Evolutionary conservation across 1,140 invertebrate species (phyloP), one percentile per base, ranked within the genome.

Genomic region (Drosophila lowei): DNA sequence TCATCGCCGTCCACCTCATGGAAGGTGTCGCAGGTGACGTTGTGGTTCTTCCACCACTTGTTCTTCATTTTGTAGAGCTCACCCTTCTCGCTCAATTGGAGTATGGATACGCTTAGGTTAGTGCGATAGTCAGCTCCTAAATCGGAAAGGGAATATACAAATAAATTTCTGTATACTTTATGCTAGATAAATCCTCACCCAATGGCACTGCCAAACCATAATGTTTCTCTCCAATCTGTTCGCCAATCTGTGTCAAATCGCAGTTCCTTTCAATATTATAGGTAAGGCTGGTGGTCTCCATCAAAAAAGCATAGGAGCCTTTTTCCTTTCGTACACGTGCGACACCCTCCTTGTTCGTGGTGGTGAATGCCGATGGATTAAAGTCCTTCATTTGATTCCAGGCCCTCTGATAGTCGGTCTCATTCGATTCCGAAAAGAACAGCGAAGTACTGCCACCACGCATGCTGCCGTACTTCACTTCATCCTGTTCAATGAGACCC

Each of bases 401-500:
- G 89, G 94, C 94, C 60, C 92, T 94, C 88, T 96, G 93, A 90
- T 96, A 97, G 1, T 94, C 94, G 0, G 95, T 94, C 8, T 96
- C 94, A 79, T 94, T 95, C 2, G 95, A 96, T 38, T 93, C 92
- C 3, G 90, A 91, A 58, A 91, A 91, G 55, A 88, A 91, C 1
- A 97, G 59, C 93, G 92, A 90, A 95, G 92, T 95, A 79, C 93
- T 96, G n/a, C 96, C 97, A 41, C 94, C 94, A 6, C 91, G 79
- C 7, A 97, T 90, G 30, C 94, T 93, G 4, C 98, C 98, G 89
- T 98, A 99, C 77, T 96, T 94, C 42, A 99, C 96, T 86, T 97
- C 95, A 2, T 94, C 95, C 91, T 98, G 97, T 53, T 95, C 95
- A 0, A 97, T 96, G 1, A 99, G 93, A 91, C 98, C 97, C 77